Percentiles rank a stretch among this genome's conserved stretches.
Evolutionary conservation across 2,797 vertebrate genomes (phyloP).

Genomic region (Chaetophractus vellerosus): DNA sequence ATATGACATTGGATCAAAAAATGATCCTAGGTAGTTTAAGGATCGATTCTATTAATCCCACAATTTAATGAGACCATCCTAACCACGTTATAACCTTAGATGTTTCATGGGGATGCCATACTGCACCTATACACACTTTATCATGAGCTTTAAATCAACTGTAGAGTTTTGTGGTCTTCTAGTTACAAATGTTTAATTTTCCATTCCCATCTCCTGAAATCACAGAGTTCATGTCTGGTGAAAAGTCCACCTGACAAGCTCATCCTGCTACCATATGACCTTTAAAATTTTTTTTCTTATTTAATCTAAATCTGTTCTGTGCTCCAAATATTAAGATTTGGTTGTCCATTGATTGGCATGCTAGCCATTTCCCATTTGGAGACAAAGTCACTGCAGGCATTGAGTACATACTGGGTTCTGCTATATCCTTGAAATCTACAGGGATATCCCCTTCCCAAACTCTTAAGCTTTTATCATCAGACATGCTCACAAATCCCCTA

Average conservation of each 20-base stretch:
- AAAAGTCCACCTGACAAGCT: constrained; percentile 99
- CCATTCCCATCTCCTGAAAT: constrained; percentile 99
- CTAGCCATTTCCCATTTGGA: constrained; percentile 99
- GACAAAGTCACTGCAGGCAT: constrained; percentile 99
- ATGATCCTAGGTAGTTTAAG: constrained; percentile 67
- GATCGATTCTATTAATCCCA: constrained; percentile 93
- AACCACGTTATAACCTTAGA: constrained; percentile 99
- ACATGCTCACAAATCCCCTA: constrained; percentile 98
- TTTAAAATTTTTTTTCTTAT: constrained; percentile 99
- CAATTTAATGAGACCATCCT: constrained; percentile 98
- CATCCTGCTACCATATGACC: constrained; percentile 99
- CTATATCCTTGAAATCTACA: constrained; percentile 99
- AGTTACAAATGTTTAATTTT: constrained; percentile 99
- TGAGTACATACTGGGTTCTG: constrained; percentile 99
- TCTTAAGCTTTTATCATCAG: constrained; percentile 98
- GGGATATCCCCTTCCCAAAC: constrained; percentile 99
- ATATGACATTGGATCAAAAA: constrained; percentile 81
- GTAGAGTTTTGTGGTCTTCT: constrained; percentile 99
- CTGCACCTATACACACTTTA: constrained; percentile 98
- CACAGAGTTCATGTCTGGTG: constrained; percentile 99
- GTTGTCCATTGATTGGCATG: constrained; percentile 99
- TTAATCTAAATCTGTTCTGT: constrained; percentile 98
- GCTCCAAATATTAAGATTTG: constrained; percentile 99
- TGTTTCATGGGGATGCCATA: constrained; percentile 99
- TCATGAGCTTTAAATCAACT: constrained; percentile 99